phyloP scores from a whole-genome alignment of 2,797 vertebrate genomes.

The Trachops cirrhosus region DNA sequence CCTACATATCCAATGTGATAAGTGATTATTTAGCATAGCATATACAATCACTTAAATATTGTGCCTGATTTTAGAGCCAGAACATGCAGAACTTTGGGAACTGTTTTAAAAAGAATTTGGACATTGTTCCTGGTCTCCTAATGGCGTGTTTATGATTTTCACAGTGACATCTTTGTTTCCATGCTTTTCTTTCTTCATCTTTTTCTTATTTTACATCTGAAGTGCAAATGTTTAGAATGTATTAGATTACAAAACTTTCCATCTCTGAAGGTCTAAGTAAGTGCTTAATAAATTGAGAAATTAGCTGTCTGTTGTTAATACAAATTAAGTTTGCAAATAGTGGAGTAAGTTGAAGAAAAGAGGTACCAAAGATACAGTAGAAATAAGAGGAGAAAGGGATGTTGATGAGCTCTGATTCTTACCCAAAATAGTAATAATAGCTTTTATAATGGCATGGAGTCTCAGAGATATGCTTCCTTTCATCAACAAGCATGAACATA shows the following conservation, averaged over 20 bases:
- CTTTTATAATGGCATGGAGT: background rate
- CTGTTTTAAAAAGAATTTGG: background rate
- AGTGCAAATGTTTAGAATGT: background rate
- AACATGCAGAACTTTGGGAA: background rate
- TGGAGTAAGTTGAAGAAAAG: background rate
- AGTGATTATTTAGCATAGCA: background rate
- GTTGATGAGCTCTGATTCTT: background rate
- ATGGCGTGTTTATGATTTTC: background rate
- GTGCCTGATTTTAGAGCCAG: background rate
- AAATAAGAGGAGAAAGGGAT: background rate
- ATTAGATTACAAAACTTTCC: background rate
- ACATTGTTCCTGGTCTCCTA: background rate
- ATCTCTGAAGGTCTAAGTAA: background rate
- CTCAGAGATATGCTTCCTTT: background rate
- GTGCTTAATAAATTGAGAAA: background rate
- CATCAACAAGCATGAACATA: background rate
- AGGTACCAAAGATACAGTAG: background rate
- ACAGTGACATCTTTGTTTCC: background rate
- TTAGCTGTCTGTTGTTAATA: background rate
- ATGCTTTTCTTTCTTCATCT: background rate
- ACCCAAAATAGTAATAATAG: background rate
- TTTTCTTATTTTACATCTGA: background rate
- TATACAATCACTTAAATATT: background rate
- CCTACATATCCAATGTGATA: background rate
- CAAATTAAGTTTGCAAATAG: background rate